Percentiles rank a stretch among this genome's conserved stretches.
Conservation (phyloP, 2,888 invertebrate genomes). For the Epistrophe eligans region DNA sequence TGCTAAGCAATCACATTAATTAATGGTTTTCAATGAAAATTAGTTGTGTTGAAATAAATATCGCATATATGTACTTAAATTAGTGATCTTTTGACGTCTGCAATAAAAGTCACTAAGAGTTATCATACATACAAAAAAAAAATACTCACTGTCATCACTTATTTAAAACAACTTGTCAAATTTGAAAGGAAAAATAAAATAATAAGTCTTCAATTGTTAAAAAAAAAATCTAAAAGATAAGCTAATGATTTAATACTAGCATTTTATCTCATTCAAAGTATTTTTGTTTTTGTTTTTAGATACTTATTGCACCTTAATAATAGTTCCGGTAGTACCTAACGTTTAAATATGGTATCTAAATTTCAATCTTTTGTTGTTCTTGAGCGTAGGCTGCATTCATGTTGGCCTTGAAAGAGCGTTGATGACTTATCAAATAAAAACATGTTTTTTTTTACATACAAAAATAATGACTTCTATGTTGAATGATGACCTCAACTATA, state of each 20-base stretch:
- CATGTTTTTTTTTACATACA: conserved; percentile 9
- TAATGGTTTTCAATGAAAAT: too few species aligned
- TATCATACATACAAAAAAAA: background rate
- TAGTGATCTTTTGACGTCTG: too few species aligned
- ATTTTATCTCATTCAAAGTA: background rate
- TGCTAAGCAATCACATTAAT: too few species aligned
- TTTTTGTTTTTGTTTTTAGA: background rate
- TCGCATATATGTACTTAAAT: too few species aligned
- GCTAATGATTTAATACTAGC: background rate
- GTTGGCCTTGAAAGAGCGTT: conserved; percentile 19
- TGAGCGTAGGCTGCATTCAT: conserved; percentile 16
- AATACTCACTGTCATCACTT: background rate
- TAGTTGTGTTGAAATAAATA: too few species aligned
- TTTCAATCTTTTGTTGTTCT: conserved; percentile 6
- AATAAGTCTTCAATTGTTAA: background rate
- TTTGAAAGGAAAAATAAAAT: background rate
- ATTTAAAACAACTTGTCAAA: background rate
- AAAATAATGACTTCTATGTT: conserved; percentile 2
- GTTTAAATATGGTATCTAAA: background rate
- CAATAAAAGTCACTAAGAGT: background rate
- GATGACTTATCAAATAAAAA: conserved; percentile 15
- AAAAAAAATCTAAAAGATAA: background rate
- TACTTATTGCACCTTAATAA: background rate
- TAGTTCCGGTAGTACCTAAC: background rate
- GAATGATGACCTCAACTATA: conserved; percentile 27